Conservation (phyloP, 2,113 vertebrate species). For the Bombycilla garrulus region DNA sequence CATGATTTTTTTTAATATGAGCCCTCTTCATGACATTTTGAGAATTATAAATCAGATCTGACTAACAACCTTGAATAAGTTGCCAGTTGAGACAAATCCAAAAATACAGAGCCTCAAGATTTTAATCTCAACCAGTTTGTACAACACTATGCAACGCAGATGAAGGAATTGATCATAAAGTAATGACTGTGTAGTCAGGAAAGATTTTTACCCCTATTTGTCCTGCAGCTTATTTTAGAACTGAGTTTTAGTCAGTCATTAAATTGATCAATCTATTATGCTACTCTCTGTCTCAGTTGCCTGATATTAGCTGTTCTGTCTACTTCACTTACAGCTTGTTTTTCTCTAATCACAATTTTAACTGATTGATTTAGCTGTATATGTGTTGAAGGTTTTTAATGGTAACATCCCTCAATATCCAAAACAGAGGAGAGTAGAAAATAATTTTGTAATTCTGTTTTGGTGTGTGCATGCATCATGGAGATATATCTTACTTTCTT, state of each 20-base stretch:
- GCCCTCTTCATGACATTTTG: not conserved
- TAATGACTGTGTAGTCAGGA: not conserved
- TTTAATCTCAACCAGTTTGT: not conserved
- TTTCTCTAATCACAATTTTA: not conserved
- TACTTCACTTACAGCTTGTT: not conserved
- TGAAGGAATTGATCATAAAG: conserved; percentile 14
- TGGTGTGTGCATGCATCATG: fast-evolving
- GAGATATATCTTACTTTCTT: not conserved
- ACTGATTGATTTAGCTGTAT: not conserved
- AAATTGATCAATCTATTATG: not conserved
- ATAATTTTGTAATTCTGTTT: not conserved
- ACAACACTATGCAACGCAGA: not conserved
- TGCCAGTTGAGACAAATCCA: conserved; percentile 34
- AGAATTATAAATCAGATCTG: conserved; percentile 24
- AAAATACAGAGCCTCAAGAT: not conserved
- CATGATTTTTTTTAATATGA: not conserved
- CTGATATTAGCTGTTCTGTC: not conserved
- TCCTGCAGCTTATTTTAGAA: conserved; percentile 6
- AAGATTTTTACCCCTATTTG: conserved; percentile 18
- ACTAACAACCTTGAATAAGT: conserved; percentile 1
- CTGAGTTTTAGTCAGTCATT: conserved; percentile 26
- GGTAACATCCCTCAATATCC: not conserved
- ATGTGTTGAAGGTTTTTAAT: not conserved
- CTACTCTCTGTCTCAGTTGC: not conserved
- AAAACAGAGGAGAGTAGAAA: not conserved